phyloP scores from a whole-genome alignment of 2,888 invertebrate species.

The Pollenia griseotomentosa region DNA sequence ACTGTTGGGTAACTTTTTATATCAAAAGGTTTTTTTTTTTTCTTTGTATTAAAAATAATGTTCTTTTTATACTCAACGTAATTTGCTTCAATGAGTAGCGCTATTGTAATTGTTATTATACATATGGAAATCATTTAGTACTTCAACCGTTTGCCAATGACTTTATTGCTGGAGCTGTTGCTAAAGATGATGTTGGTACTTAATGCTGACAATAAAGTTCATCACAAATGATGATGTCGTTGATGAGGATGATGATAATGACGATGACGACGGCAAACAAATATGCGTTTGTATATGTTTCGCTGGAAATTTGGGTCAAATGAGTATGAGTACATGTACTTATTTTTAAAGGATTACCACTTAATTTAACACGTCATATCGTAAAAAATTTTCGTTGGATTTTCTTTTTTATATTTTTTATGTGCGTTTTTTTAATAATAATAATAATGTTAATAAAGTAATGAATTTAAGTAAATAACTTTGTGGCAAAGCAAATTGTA shows the following conservation, averaged over 20 bases:
- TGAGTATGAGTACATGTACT: slow-evolving; percentile 1
- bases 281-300: slow-evolving; percentile 23
- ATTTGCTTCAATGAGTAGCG: slow-evolving; percentile 64
- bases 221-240: slow-evolving; percentile 28
- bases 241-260: slow-evolving; percentile 27
- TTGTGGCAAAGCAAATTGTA: background rate
- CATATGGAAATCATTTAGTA: slow-evolving; percentile 64
- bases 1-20: no score
- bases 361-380: slow-evolving; percentile 67
- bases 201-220: slow-evolving; percentile 29
- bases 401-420: background rate
- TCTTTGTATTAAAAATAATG: slow-evolving; percentile 55
- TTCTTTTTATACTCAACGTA: slow-evolving; percentile 62
- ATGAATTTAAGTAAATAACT: background rate
- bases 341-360: slow-evolving; percentile 67
- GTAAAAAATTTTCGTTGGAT: background rate
- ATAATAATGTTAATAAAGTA: slow-evolving; percentile 41
- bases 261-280: background rate
- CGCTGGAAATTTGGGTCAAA: slow-evolving; percentile 29
- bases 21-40: background rate
- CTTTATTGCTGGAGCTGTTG: background rate
- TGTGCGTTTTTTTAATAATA: background rate
- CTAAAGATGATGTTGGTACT: background rate
- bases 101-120: slow-evolving; percentile 68
- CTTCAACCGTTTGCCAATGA: slow-evolving; percentile 36